Conservation (phyloP, 2,797 vertebrate genomes). For the Odontamblyopus rebecca region DNA sequence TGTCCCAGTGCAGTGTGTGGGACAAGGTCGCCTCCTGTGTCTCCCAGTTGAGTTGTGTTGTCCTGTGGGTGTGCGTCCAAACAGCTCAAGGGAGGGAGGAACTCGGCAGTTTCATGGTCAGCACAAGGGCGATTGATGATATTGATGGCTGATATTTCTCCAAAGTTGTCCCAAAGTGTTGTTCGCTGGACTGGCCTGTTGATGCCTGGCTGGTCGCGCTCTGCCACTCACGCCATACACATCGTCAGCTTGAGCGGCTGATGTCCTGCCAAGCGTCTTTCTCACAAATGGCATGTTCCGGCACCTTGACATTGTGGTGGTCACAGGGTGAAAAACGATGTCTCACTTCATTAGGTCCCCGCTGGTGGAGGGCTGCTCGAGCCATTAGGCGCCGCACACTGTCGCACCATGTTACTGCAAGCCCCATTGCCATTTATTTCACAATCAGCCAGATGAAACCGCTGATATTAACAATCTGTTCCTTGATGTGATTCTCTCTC, state of each 20-base stretch:
- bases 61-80: conserved; percentile 64
- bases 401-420: conserved; percentile 82
- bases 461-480: conserved; percentile 86
- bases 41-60: conserved; percentile 56
- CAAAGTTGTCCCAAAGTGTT: conserved; percentile 58
- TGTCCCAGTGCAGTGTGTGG: conserved; percentile 65
- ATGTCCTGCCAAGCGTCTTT: conserved; percentile 64
- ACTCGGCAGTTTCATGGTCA: conserved; percentile 49
- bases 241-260: conserved; percentile 69
- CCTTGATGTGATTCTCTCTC: conserved; percentile 79
- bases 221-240: conserved; percentile 23
- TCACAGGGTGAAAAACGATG: conserved; percentile 80
- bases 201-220: conserved; percentile 62
- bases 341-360: conserved; percentile 82
- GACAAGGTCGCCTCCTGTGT: conserved; percentile 69
- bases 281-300: conserved; percentile 77
- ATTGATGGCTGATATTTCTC: conserved; percentile 62
- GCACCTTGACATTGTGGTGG: conserved; percentile 81
- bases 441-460: conserved; percentile 84
- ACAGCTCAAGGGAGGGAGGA: conserved; percentile 28
- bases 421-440: conserved; percentile 87
- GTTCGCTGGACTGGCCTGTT: conserved; percentile 24
- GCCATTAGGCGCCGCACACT: conserved; percentile 78
- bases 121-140: conserved; percentile 68
- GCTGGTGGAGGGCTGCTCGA: conserved; percentile 77